Percentiles rank a stretch among this genome's conserved stretches.
Evolutionary conservation across 2,888 invertebrate genomes (phyloP).

Genomic region (Gryllus longicercus): DNA sequence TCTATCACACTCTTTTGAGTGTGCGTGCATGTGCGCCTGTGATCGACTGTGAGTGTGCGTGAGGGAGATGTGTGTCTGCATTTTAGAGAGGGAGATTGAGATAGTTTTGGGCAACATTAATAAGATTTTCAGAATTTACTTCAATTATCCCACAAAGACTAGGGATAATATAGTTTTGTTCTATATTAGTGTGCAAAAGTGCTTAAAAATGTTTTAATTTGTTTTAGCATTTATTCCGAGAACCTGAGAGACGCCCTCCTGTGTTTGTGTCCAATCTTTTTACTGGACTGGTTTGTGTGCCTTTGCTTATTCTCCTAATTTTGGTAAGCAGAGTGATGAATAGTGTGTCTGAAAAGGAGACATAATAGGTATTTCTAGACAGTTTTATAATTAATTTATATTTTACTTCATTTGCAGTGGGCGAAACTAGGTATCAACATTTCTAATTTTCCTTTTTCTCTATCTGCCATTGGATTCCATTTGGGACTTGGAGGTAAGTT

Average conservation of each 20-base stretch:
- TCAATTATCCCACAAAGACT: too few relatives aligned
- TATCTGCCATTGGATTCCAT: slow-evolving; percentile 87
- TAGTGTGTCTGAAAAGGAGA: background rate
- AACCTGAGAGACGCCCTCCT: slow-evolving; percentile 87
- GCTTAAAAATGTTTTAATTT: background rate
- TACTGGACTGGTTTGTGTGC: slow-evolving; percentile 76
- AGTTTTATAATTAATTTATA: too few relatives aligned
- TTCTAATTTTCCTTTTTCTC: slow-evolving; percentile 70
- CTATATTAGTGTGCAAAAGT: too few relatives aligned
- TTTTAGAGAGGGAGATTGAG: too few relatives aligned
- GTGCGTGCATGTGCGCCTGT: too few relatives aligned
- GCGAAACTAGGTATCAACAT: slow-evolving; percentile 81
- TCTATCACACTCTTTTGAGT: too few relatives aligned
- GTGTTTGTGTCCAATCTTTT: slow-evolving; percentile 85
- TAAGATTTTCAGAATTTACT: too few relatives aligned
- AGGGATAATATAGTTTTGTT: too few relatives aligned
- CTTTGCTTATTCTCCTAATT: slow-evolving; percentile 74
- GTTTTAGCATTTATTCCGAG: slow-evolving; percentile 78
- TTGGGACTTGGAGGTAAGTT: slow-evolving; percentile 73
- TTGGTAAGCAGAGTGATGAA: slow-evolving; percentile 52
- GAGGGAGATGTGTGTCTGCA: too few relatives aligned
- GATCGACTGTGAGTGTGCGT: too few relatives aligned
- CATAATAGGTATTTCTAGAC: background rate
- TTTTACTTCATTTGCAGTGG: slow-evolving; percentile 59
- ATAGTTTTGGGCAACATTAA: too few relatives aligned